A percentile compares a stretch with the other conserved stretches of the same genome.
These are phyloP conservation scores for Gopherus flavomarginatus DNA, from an alignment of 2,113 vertebrate genomes.

Conservation along the genomic window DNA sequence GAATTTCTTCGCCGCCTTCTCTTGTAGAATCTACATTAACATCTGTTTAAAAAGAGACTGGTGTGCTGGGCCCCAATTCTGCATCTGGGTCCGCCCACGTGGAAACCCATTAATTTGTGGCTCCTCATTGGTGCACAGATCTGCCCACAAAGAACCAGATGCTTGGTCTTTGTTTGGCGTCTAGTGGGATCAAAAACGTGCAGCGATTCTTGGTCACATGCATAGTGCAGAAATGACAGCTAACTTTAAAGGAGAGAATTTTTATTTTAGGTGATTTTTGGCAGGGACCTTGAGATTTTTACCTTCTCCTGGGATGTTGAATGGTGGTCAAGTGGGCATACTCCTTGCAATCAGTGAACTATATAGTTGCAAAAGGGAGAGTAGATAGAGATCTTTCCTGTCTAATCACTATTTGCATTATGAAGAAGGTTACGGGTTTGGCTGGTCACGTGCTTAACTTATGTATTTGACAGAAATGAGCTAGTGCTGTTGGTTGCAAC, in stretches of 20 bases:
- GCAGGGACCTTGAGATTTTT: background rate
- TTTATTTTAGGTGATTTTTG: background rate
- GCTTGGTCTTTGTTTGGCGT: background rate
- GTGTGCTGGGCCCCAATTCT: background rate
- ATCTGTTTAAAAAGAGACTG: background rate
- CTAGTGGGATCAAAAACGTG: background rate
- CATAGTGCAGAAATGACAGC: background rate
- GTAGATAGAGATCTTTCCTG: background rate
- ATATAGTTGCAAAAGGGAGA: background rate
- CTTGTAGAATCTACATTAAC: background rate
- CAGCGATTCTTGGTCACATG: background rate
- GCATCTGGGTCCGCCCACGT: background rate
- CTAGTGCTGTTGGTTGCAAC: background rate
- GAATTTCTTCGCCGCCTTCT: background rate
- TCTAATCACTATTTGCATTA: background rate
- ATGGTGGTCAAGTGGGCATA: background rate
- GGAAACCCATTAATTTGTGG: background rate
- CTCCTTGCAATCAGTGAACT: background rate
- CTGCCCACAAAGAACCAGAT: fast-evolving
- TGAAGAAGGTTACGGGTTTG: background rate
- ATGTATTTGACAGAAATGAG: background rate
- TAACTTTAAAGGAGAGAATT: background rate
- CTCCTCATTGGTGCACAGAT: background rate
- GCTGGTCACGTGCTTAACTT: background rate
- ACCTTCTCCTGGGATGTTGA: background rate